Base-by-base conservation (phyloP, 1,140 invertebrate species). In the Tetragonula clypearis region DNA sequence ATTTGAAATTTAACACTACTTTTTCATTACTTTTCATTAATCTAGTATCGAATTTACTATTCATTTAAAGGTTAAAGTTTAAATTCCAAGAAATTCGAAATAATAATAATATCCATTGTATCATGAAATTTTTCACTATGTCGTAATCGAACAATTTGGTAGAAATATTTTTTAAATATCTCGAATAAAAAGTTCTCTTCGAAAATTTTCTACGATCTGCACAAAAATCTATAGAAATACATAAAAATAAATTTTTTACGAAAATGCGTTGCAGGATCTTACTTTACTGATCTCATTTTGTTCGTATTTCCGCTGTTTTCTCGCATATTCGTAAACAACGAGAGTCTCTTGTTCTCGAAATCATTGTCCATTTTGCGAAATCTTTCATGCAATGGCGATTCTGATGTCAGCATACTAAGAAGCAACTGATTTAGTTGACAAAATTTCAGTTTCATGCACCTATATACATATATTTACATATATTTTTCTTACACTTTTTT, bases 211-310 rank as follows among this genome's bases (percentile, higher is more conserved):
- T 62, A 62, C 12, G 9, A n/a, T 62, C 11, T 41, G 41, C 41
- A 41, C 8, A 41, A 41, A 41, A 41, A 41, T 41, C 4, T 41
- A 41, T 41, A 8, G 5, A 49, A 49, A 0, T 49, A 6, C 6
- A 49, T 49, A 6, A 8, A 49, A 49, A 49, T 49, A 49, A 49
- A 49, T 49, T 49, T 49, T 49, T 49, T 8, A 49, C 41, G 21
- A n/a, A 73, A 12, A 58, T n/a, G 23, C 15, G 56, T n/a, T 30
- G 62, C 2, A 21, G 55, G 58, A 55, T 83, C 88, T 89, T 74
- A 89, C 88, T 89, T 89, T 69, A 76, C 65, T 6, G 85, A 56
- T n/a, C 69, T 89, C 74, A 89, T 89, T 1, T 68, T 84, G 15
- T 78, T 17, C 15, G 56, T 56, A 65, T 87, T 81, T 0, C 53